These are phyloP conservation scores for Lasioglossum figueresi DNA, from an alignment of 2,888 invertebrate species.

Conservation along the genomic window DNA sequence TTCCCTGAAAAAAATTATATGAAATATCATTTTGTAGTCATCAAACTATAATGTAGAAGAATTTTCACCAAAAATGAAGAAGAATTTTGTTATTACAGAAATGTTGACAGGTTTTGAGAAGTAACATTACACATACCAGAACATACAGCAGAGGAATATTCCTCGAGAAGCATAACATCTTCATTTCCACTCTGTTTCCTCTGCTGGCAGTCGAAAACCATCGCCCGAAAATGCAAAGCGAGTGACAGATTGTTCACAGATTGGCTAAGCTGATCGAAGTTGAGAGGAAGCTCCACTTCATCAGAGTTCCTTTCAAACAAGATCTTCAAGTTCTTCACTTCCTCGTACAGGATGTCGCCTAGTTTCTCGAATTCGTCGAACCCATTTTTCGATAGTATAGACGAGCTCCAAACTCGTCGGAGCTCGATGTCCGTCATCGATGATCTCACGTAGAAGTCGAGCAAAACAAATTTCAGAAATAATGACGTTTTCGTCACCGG, in stretches of 20 bases:
- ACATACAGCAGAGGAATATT: constrained; percentile 46
- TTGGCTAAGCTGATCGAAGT: neutral
- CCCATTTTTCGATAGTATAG: constrained; percentile 42
- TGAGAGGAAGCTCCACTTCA: constrained; percentile 23
- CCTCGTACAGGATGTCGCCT: constrained; percentile 57
- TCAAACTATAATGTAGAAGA: no score
- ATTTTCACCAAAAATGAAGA: neutral
- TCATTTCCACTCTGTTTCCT: neutral
- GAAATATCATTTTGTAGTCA: neutral
- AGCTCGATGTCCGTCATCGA: constrained; percentile 80
- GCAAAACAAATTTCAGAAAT: constrained; percentile 79
- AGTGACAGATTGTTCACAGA: constrained; percentile 30
- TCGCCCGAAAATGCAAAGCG: constrained; percentile 33
- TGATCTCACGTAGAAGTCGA: constrained; percentile 83
- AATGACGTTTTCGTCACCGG: constrained; percentile 44
- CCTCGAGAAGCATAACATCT: constrained; percentile 38
- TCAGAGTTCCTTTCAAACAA: constrained; percentile 17
- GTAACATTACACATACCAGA: constrained; percentile 34
- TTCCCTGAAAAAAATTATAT: constrained; percentile 76
- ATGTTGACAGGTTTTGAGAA: neutral
- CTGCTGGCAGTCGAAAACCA: neutral
- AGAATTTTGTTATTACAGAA: neutral
- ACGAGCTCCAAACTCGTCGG: constrained; percentile 77
- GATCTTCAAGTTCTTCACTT: constrained; percentile 63
- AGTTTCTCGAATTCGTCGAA: constrained; percentile 49